Evolutionary conservation across 2,888 invertebrate species (phyloP).

Genomic region (Noctua pronuba): DNA sequence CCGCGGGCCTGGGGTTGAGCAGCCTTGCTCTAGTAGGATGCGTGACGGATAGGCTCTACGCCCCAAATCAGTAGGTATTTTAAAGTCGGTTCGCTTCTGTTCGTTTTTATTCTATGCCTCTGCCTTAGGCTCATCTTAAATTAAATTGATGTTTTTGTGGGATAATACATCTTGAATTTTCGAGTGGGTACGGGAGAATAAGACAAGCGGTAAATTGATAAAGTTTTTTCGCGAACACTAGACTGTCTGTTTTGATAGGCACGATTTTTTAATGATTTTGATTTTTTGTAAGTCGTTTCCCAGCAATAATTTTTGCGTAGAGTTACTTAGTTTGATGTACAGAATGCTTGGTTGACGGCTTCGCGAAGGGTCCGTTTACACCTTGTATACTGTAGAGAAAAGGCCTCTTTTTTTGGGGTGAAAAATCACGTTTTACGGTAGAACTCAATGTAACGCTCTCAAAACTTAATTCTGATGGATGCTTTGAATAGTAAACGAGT

Average conservation of each 20-base stretch:
- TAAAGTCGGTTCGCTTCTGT: background rate
- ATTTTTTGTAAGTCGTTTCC: too few species aligned
- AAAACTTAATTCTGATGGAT: too few species aligned
- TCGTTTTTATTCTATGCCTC: constrained; percentile 2
- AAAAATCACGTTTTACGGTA: too few species aligned
- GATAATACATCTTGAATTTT: constrained; percentile 50
- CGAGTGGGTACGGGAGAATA: constrained; percentile 34
- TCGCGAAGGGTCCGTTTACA: too few species aligned
- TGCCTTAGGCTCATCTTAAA: constrained; percentile 51
- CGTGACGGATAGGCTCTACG: background rate
- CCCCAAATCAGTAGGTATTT: background rate
- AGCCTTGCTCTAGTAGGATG: background rate
- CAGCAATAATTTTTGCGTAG: too few species aligned
- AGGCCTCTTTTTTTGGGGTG: too few species aligned
- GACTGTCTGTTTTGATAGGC: constrained; percentile 1
- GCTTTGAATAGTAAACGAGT: too few species aligned
- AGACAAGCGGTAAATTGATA: constrained; percentile 29
- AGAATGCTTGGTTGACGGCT: too few species aligned
- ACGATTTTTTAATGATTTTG: background rate
- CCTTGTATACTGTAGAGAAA: too few species aligned
- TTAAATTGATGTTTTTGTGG: constrained; percentile 65
- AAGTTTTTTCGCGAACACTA: constrained; percentile 18
- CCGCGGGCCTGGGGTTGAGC: too few species aligned
- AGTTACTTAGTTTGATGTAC: too few species aligned
- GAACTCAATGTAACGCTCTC: too few species aligned